These are phyloP conservation scores for Lucilia sericata DNA, from an alignment of 1,140 invertebrate species.

Conservation along the genomic window DNA sequence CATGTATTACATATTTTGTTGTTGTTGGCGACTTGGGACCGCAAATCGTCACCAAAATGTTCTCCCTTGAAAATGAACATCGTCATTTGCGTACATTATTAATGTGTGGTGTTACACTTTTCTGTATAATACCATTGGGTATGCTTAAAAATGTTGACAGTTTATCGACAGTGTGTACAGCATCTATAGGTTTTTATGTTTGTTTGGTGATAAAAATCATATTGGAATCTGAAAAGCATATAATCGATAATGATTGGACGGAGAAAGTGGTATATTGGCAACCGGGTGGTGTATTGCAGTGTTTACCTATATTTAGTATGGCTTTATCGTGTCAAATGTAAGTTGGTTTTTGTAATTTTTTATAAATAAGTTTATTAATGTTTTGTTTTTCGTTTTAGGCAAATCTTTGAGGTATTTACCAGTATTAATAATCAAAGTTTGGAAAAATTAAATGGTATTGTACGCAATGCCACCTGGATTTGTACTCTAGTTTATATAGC, in stretches of 20 bases:
- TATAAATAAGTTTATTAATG: neutral
- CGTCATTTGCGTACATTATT: constrained; percentile 56
- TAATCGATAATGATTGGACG: constrained; percentile 81
- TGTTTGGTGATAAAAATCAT: constrained; percentile 90
- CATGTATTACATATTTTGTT: constrained; percentile 97
- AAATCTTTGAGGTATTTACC: constrained; percentile 96
- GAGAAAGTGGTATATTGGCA: constrained; percentile 85
- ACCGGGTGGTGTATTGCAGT: constrained; percentile 85
- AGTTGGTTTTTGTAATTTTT: constrained; percentile 63
- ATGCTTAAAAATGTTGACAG: constrained; percentile 92
- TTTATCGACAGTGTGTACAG: constrained; percentile 86
- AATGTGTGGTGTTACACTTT: constrained; percentile 76
- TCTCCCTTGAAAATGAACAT: constrained; percentile 78
- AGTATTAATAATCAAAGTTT: constrained; percentile 87
- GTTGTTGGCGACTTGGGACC: constrained; percentile 96
- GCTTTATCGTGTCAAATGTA: constrained; percentile 95
- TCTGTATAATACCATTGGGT: constrained; percentile 91
- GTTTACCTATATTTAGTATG: constrained; percentile 95
- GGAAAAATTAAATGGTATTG: constrained; percentile 89
- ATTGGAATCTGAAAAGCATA: constrained; percentile 78
- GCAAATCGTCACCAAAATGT: constrained; percentile 85
- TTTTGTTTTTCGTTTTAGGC: constrained; percentile 70
- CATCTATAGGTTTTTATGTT: constrained; percentile 91
- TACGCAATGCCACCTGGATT: constrained; percentile 89
- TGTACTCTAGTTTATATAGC: constrained; percentile 88